Percentiles rank a stretch among this genome's conserved stretches.
Conservation (phyloP, 2,888 invertebrate species). For the Tachina fera region DNA sequence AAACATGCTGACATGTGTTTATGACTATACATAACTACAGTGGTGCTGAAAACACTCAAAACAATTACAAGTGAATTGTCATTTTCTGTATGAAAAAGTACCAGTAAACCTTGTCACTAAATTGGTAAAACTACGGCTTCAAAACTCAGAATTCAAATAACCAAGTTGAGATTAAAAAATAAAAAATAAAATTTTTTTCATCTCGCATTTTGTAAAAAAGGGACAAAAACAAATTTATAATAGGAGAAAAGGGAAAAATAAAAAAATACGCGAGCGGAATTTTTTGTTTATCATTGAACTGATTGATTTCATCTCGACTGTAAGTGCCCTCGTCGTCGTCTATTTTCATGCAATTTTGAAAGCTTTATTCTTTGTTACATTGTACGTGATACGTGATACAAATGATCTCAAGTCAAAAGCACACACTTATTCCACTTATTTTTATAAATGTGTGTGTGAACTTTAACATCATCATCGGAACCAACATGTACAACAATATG, state of each 20-base stretch:
- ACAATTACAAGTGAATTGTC: background rate
- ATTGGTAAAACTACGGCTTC: no score
- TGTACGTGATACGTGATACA: constrained; percentile 37
- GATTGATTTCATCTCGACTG: background rate
- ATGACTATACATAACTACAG: background rate
- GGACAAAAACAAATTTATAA: no score
- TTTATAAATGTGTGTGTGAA: constrained; percentile 19
- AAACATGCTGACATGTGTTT: background rate
- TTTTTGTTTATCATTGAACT: no score
- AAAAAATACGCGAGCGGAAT: no score
- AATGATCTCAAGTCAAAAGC: constrained; percentile 50
- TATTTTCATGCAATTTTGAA: background rate
- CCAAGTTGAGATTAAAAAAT: no score
- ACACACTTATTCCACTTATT: background rate
- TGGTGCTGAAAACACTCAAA: background rate
- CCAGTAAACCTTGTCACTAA: no score
- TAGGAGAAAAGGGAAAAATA: no score
- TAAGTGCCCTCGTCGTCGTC: background rate
- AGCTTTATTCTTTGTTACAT: background rate
- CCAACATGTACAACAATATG: constrained; percentile 36
- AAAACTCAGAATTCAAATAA: no score
- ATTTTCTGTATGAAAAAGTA: no score
- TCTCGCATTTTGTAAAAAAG: no score
- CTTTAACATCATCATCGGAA: constrained; percentile 9
- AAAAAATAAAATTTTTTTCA: no score